Evolutionary conservation across 2,797 vertebrate genomes (phyloP), one percentile per base, ranked within the genome.

Genomic region (Lateolabrax maculatus): DNA sequence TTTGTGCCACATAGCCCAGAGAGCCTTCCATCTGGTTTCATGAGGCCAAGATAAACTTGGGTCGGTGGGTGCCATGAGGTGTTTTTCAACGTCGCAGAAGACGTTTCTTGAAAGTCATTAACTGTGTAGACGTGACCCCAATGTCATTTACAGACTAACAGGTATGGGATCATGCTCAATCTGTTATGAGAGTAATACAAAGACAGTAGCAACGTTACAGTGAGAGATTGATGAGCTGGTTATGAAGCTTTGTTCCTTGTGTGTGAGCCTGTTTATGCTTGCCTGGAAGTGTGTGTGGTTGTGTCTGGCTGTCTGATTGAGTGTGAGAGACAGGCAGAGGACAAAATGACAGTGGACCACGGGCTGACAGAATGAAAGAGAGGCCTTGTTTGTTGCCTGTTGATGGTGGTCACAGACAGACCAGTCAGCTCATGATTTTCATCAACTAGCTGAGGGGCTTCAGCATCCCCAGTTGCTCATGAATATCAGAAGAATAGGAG

Each of bases 361-460:
- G 18, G 23, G 70, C 69, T 25, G 77, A 70, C 48, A 66, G 67
- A 86, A 88, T 89, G 78, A 90, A 89, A 90, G 84, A 63, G 44
- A 62, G 70, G 48, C 84, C 83, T 87, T 81, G 84, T 89, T 83
- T 79, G 76, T 75, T 60, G 49, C 81, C 84, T 85, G 77, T 79
- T 75, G 81, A 64, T 68, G 71, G 79, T 74, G 77, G 70, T 84
- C n/a, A 77, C 63, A 74, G 79, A 84, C 71, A 15, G 69, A 77
- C 34, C 44, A 53, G 71, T 83, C 66, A 63, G 76, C 69, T 83
- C 75, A 55, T 83, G 75, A 76, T 87, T 91, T 85, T 79, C 69
- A 71, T 78, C 66, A 80, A 56, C 34, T 27, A 31, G 75, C 58
- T 49, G 36, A 49, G 53, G 31, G 37, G 39, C 70, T 76, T 83